Percentiles rank a stretch among this genome's conserved stretches.
Conservation (phyloP, 2,113 vertebrate genomes). For the Gallinago media region DNA sequence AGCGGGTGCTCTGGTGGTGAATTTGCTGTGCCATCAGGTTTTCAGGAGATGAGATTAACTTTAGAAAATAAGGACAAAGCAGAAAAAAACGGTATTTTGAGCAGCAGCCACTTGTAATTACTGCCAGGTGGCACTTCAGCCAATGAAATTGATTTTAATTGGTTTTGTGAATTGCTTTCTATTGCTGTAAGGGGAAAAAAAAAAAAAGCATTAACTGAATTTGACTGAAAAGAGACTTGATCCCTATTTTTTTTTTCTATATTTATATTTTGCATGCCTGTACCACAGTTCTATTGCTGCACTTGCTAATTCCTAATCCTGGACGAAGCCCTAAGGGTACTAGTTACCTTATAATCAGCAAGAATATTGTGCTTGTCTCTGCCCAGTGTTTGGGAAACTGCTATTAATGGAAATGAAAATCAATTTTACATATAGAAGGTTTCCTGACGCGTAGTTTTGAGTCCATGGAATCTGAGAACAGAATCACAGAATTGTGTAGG, state of each 20-base stretch:
- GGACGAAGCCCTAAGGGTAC: background rate
- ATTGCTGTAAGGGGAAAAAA: background rate
- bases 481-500: rapidly evolving
- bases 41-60: background rate
- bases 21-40: background rate
- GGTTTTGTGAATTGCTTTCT: background rate
- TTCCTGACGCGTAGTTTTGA: background rate
- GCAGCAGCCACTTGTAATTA: background rate
- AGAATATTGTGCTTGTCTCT: background rate
- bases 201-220: background rate
- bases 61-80: background rate
- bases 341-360: background rate
- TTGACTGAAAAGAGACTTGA: background rate
- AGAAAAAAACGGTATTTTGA: background rate
- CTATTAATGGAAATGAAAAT: background rate
- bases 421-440: background rate
- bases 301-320: background rate
- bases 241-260: background rate
- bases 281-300: background rate
- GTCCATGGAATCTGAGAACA: background rate
- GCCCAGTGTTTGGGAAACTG: background rate
- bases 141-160: background rate
- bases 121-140: background rate
- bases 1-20: background rate
- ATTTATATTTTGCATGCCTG: background rate